Evolutionary conservation across 2,888 invertebrate genomes (phyloP).

Genomic region (Callimorpha dominula): DNA sequence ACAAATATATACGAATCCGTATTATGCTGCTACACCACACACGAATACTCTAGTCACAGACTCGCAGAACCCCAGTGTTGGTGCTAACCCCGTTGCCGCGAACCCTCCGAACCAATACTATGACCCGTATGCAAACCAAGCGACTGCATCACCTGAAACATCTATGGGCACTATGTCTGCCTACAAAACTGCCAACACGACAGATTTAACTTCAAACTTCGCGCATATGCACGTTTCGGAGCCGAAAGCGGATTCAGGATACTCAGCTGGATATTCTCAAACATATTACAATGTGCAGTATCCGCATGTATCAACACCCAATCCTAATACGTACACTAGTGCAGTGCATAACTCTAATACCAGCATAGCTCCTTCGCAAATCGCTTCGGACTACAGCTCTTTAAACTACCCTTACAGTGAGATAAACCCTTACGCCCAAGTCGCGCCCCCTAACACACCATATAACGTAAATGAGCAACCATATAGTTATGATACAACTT

Average conservation of each 20-base stretch:
- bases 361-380: slow-evolving; percentile 64
- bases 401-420: slow-evolving; percentile 63
- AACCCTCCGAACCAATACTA: slow-evolving; percentile 37
- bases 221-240: slow-evolving; percentile 74
- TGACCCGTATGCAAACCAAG: slow-evolving; percentile 47
- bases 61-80: slow-evolving; percentile 57
- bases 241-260: slow-evolving; percentile 63
- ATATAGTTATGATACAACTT: slow-evolving; percentile 63
- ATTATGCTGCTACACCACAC: slow-evolving; percentile 72
- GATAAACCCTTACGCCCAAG: slow-evolving; percentile 7
- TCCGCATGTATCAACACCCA: slow-evolving; percentile 67
- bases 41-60: slow-evolving; percentile 66
- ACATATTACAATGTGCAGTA: slow-evolving; percentile 76
- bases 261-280: slow-evolving; percentile 70
- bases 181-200: slow-evolving; percentile 54
- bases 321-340: slow-evolving; percentile 72
- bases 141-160: slow-evolving; percentile 59
- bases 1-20: slow-evolving; percentile 72
- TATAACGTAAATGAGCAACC: slow-evolving; percentile 57
- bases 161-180: slow-evolving; percentile 48
- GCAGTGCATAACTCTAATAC: slow-evolving; percentile 67
- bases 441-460: slow-evolving; percentile 50
- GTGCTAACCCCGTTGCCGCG: slow-evolving; percentile 34
- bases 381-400: slow-evolving; percentile 64
- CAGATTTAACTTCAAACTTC: slow-evolving; percentile 70